Evolutionary conservation across 2,888 invertebrate species (phyloP), one percentile per base, ranked within the genome.

Genomic region (Epirrhoe tristata): DNA sequence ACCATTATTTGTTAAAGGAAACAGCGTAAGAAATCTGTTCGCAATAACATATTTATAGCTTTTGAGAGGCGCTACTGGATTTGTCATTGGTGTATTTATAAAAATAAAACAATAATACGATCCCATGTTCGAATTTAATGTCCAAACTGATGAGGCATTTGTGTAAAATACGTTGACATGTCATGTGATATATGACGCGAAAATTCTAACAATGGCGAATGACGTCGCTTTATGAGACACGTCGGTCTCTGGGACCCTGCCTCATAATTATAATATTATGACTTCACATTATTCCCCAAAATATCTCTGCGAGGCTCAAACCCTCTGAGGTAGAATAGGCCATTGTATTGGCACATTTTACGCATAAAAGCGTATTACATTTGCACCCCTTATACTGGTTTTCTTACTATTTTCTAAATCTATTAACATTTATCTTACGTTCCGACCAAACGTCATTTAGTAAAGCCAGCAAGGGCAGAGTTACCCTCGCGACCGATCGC

Each of bases 181-280:
- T 80, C 78, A 80, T 77, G 75, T 87, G 82, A 85, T 83, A 81
- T 86, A 85, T 85, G 87, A 87, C 83, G 73, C 64, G 69, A 74
- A 69, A 70, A 76, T 65, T 78, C 75, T 80, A 83, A 92, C 91
- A 92, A 92, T 86, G 80, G 90, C 79, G 81, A 78, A 86, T 89
- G 90, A 87, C 87, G 80, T 68, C 81, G 87, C 86, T 84, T 80
- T 84, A 82, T 80, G 84, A 83, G 80, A 78, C 82, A 80, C 80
- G 63, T 63, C 75, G 75, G 79, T 77, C 80, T 80, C 57, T 73
- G 74, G 74, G 77, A 77, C 83, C 83, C 84, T 76, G 77, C 76
- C 75, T 77, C 83, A 74, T 90, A 90, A 91, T 91, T 90, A 87
- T 86, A 87, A 84, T 86, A 84, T 88, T 91, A 90, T 92, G 90